These are phyloP conservation scores for Etheostoma cragini DNA, from an alignment of 2,113 vertebrate genomes.

Conservation along the genomic window DNA sequence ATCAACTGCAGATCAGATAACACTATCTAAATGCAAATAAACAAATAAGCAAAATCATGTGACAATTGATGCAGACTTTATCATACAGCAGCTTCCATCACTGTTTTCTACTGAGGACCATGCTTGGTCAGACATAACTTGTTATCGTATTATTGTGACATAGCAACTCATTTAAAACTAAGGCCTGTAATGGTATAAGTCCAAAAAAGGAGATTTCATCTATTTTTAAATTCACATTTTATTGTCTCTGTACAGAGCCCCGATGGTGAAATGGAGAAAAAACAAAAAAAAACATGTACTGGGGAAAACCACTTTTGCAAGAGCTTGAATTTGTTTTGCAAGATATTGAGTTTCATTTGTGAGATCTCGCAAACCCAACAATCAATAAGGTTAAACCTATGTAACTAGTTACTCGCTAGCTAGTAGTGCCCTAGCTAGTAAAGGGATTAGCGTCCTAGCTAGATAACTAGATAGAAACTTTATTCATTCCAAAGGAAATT, in stretches of 20 bases:
- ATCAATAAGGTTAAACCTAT: no score
- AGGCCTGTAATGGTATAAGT: neutral
- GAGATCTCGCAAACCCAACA: no score
- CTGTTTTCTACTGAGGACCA: neutral
- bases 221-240: slow-evolving; percentile 8
- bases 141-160: slow-evolving; percentile 2
- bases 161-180: neutral
- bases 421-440: no score
- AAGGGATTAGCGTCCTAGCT: no score
- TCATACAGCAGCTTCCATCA: slow-evolving; percentile 8
- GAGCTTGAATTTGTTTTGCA: no score
- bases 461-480: no score
- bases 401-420: no score
- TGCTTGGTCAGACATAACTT: slow-evolving; percentile 4
- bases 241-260: neutral
- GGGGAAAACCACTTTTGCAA: no score
- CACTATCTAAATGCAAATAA: slow-evolving; percentile 82
- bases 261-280: no score
- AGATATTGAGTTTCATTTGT: no score
- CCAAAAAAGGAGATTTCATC: neutral
- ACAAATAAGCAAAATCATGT: slow-evolving; percentile 45
- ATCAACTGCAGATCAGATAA: slow-evolving; percentile 56
- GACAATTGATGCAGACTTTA: slow-evolving; percentile 52
- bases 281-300: no score
- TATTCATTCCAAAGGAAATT: no score